Percentiles rank a stretch among this genome's conserved stretches.
phyloP scores from a whole-genome alignment of 2,797 vertebrate species.

The Anguilla anguilla region DNA sequence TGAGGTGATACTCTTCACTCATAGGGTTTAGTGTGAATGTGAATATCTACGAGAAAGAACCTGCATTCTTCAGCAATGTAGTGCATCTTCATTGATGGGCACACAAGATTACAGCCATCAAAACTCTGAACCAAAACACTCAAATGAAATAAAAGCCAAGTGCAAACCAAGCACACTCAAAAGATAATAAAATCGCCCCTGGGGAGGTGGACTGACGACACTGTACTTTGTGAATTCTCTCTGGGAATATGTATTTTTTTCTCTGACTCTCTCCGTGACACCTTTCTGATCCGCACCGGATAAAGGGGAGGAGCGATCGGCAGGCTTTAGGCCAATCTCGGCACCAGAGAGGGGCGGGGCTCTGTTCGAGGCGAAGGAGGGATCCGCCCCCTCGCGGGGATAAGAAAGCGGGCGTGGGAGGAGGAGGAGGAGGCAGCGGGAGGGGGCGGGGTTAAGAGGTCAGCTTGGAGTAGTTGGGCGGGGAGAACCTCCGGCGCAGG shows the following conservation, averaged over 20 bases:
- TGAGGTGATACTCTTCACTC: not conserved
- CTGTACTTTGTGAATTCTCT: not conserved
- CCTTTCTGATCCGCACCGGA: not conserved
- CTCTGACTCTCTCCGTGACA: not conserved
- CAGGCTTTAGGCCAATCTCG: not conserved
- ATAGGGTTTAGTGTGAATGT: not conserved
- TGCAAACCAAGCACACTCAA: not conserved
- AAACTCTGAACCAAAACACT: not conserved
- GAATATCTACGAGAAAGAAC: not conserved
- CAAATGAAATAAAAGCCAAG: not conserved
- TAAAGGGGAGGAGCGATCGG: conserved; percentile 8
- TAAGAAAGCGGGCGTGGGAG: not conserved
- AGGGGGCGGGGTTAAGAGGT: conserved; percentile 74
- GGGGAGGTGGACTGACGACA: not conserved
- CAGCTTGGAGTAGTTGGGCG: conserved; percentile 96
- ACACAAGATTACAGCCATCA: not conserved
- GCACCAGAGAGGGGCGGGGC: not conserved
- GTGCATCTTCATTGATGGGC: not conserved
- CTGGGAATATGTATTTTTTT: not conserved
- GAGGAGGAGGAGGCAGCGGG: not conserved
- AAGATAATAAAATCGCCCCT: not conserved
- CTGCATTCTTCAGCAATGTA: not conserved
- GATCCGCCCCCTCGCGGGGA: not conserved
- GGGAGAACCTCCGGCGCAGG: conserved; percentile 92
- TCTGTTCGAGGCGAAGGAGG: not conserved